These are phyloP conservation scores for Acanthopagrus latus DNA, from an alignment of 2,797 vertebrate species.

Conservation along the genomic window DNA sequence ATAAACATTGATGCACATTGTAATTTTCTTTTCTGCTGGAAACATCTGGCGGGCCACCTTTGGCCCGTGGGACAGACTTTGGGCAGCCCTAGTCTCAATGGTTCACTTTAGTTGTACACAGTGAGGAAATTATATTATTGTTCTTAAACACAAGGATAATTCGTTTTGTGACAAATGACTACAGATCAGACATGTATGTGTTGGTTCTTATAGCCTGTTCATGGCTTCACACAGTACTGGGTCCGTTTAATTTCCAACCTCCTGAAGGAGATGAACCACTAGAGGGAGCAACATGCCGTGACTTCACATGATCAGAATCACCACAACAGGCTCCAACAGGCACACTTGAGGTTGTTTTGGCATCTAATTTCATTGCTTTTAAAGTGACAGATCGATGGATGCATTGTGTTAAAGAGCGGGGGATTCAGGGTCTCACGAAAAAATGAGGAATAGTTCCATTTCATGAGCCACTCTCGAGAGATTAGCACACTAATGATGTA, in stretches of 20 bases:
- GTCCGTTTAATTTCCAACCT: neutral
- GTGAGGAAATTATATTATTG: neutral
- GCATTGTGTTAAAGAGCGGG: neutral
- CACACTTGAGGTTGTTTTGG: neutral
- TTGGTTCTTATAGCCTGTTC: neutral
- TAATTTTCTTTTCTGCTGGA: too few species aligned
- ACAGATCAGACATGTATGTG: neutral
- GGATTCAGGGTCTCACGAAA: neutral
- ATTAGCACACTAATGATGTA: slow-evolving; percentile 16
- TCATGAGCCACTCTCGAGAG: slow-evolving; percentile 14
- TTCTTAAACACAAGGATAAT: neutral
- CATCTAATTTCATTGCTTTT: slow-evolving; percentile 1
- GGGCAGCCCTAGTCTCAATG: too few species aligned
- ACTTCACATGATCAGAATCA: neutral
- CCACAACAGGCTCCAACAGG: neutral
- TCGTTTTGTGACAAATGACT: neutral
- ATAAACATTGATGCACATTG: too few species aligned
- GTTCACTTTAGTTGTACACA: neutral
- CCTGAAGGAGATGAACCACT: slow-evolving; percentile 27
- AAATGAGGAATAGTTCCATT: slow-evolving; percentile 18
- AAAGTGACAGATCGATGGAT: neutral
- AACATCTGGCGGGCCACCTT: too few species aligned
- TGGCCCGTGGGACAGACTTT: too few species aligned
- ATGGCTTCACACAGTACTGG: neutral
- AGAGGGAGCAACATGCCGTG: slow-evolving; percentile 38